Percentiles rank a stretch among this genome's conserved stretches.
Evolutionary conservation across 2,113 vertebrate species (phyloP).

Genomic region (Erythrolamprus reginae): DNA sequence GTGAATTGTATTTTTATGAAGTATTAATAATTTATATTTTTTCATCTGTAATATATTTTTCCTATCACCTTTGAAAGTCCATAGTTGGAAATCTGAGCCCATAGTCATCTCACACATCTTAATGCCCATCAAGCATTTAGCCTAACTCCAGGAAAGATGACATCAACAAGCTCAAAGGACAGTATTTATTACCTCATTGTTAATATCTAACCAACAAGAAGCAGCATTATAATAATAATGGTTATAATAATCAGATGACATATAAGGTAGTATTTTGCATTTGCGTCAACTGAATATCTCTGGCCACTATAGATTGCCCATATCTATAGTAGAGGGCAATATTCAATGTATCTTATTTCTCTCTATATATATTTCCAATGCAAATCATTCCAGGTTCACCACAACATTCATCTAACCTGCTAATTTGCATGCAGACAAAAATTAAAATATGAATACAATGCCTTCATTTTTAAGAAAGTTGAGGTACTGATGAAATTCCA

Average conservation of each 20-base stretch:
- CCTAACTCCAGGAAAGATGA: background rate
- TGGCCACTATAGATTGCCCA: background rate
- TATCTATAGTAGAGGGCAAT: background rate
- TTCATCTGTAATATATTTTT: background rate
- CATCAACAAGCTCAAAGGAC: background rate
- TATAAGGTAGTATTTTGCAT: background rate
- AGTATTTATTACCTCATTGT: background rate
- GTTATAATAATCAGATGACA: background rate
- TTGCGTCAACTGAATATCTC: background rate
- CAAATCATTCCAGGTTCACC: background rate
- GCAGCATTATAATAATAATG: background rate
- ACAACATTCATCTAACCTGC: background rate
- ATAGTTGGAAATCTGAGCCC: background rate
- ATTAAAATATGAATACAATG: background rate
- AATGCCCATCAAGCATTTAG: background rate
- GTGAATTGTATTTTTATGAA: rapidly evolving
- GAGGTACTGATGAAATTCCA: background rate
- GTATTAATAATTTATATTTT: background rate
- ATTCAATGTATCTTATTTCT: background rate
- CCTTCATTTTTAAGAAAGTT: background rate
- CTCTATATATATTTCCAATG: background rate
- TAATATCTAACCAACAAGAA: background rate
- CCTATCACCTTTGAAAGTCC: background rate
- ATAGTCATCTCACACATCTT: too few species aligned
- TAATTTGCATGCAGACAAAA: background rate